Base-by-base conservation (phyloP, 2,797 vertebrate species). In the Muscicapa comitata region DNA sequence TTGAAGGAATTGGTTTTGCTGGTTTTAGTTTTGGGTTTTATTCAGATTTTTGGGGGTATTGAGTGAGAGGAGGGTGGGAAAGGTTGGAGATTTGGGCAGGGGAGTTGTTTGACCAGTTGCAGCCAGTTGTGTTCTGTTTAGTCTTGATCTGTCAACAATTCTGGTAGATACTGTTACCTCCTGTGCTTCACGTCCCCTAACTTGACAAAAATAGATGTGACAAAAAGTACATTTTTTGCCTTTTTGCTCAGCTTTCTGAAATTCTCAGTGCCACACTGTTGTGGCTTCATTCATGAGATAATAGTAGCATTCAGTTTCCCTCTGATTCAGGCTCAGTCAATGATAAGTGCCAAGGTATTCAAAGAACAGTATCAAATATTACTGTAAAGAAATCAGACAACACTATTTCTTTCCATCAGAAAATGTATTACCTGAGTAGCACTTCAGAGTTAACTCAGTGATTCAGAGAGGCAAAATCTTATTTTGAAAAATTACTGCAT, bases 11-110 rank as follows among this genome's bases (percentile, higher is more conserved):
- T 76, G 6, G 3, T 25, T 87, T 81, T 50, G 2, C 4, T 66
- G 23, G 3, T 62, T 73, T 67, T 26, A 8, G 1, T 24, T 65
- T 63, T 35, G 10, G 19, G 33, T 24, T 68, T 68, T 53, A 13
- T 29, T 68, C 16, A 31, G 11, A 28, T 45, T 45, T 79, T 14
- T 9, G 10, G 28, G 10, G 8, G 1, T n/a, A 10, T 5, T 4
- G 3, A 15, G 6, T 48, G 6, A 9, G 7, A 5, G 9, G 17
- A 16, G 20, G 13, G 10, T 6, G 4, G 53, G 9, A 18, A 50
- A 42, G 3, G 1, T 19, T 38, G 6, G 2, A 3, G 1, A 1
- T 54, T 45, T 38, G 29, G 2, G 6, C 0, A 0, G 20, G 20
- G 1, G 4, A 26, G 6, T 43, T 71, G 7, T 71, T 58, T 51